These are phyloP conservation scores for Globodera rostochiensis DNA, from an alignment of 1,140 invertebrate genomes.

Conservation along the genomic window DNA sequence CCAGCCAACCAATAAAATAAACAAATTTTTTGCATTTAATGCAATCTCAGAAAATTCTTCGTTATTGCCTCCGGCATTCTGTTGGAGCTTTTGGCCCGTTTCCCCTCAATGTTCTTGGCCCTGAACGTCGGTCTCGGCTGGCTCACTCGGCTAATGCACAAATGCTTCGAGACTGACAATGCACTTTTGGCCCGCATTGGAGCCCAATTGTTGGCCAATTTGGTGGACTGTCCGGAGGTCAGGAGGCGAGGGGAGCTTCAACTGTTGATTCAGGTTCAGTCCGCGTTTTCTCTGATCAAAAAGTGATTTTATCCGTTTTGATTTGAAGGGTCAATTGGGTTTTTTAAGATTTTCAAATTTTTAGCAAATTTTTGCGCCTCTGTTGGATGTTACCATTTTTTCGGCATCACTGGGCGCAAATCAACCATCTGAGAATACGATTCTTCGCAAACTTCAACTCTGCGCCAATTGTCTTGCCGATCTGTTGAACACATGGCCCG, in stretches of 20 bases:
- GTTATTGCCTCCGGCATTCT: neutral
- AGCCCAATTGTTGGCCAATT: neutral
- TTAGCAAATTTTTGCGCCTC: constrained; percentile 9
- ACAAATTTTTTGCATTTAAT: too few relatives aligned
- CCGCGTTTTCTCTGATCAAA: too few relatives aligned
- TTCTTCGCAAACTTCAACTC: neutral
- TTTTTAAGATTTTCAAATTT: neutral
- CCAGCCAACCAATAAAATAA: too few relatives aligned
- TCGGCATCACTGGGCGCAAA: neutral
- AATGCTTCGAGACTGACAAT: neutral
- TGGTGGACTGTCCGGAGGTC: neutral
- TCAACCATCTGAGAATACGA: neutral
- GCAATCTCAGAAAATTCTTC: neutral
- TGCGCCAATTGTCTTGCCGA: neutral
- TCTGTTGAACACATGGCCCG: constrained; percentile 3
- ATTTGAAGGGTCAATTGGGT: neutral
- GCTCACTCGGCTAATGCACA: constrained; percentile 2
- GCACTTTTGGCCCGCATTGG: neutral
- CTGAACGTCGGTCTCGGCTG: neutral
- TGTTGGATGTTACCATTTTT: neutral
- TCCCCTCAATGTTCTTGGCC: neutral
- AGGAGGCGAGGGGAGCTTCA: constrained; percentile 1
- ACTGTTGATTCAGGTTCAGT: neutral
- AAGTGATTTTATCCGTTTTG: too few relatives aligned
- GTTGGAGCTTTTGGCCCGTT: constrained; percentile 2